Conservation (phyloP, 92 coral and sea anemone species). For the Metridium senile region DNA sequence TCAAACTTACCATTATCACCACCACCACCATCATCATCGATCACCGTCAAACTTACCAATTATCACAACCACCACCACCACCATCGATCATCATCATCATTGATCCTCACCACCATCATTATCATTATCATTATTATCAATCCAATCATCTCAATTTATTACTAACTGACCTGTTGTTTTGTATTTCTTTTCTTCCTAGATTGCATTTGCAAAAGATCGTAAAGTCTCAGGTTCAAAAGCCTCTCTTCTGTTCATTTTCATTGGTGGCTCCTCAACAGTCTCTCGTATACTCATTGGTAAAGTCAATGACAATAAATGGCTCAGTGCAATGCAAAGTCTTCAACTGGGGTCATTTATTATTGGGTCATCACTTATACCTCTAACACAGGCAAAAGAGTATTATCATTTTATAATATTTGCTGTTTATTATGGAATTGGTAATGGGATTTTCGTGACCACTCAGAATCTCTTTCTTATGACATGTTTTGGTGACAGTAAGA, state of each 20-base stretch:
- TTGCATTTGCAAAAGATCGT: slow-evolving; percentile 20
- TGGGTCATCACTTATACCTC: not conserved
- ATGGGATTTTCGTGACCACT: not conserved
- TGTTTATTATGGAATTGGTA: slow-evolving; percentile 13
- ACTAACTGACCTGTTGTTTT: no score
- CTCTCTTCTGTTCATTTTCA: slow-evolving; percentile 21
- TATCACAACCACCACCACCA: no score
- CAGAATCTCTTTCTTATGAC: slow-evolving; percentile 9
- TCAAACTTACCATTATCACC: no score
- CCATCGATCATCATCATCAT: no score
- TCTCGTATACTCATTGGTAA: slow-evolving; percentile 7
- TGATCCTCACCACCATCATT: no score
- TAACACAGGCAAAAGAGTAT: not conserved
- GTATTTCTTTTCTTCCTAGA: not conserved
- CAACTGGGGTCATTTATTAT: slow-evolving; percentile 15
- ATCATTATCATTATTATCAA: no score
- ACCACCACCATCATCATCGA: no score
- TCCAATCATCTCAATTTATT: not conserved
- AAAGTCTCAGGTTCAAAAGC: slow-evolving; percentile 18
- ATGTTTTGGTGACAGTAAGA: not conserved
- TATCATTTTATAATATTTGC: slow-evolving; percentile 22
- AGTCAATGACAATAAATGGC: slow-evolving; percentile 16
- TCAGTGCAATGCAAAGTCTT: slow-evolving; percentile 5
- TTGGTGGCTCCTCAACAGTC: slow-evolving; percentile 10
- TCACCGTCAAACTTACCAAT: no score